Base-by-base conservation (phyloP, 2,888 invertebrate genomes). In the Lysandra bellargus region DNA sequence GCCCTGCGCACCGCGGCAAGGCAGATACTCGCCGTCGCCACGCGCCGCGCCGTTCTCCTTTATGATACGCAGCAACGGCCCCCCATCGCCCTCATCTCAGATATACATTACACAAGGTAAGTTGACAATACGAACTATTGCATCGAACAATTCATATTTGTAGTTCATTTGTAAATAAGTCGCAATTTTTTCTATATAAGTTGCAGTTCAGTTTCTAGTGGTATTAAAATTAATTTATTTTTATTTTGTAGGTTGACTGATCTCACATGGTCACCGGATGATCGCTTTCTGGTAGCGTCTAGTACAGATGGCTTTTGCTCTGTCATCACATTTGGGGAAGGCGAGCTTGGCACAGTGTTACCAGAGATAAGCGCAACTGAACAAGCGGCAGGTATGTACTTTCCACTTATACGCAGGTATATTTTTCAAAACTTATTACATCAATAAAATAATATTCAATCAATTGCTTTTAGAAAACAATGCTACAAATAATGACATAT, bases 11-110 rank as follows among this genome's bases (percentile, higher is more conserved):
- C 97, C 72, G 96, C 97, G 0, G 97, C 97, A 87, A 96, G 99
- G 81, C 96, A 98, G 94, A 94, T 99, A 80, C 98, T 99, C 88
- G 99, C 99, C 0, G 97, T 99, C 17, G 98, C 98, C 33, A 98
- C 99, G 1, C 97, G 97, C 84, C 97, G 97, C 84, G 96, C 98
- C 44, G 96, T 99, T 57, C 94, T 93, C 80, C 73, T 94, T 0
- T 93, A 93, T 83, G 94, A 94, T 86, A 94, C 94, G 82, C 93
- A 93, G 80, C 94, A 94, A 87, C 86, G 82, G 81, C 87, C 91
- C 0, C 93, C 94, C 0, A 80, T 93, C 0, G 93, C 92, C 0
- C 83, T 93, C 79, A 87, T 94, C 61, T 89, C 91, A 4, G 92
- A 94, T 73, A 89, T 94, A 83, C 94, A 94, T 75, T 94, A 94